Evolutionary conservation across 2,888 invertebrate genomes (phyloP).

Genomic region (Neuroscelio doddi): DNA sequence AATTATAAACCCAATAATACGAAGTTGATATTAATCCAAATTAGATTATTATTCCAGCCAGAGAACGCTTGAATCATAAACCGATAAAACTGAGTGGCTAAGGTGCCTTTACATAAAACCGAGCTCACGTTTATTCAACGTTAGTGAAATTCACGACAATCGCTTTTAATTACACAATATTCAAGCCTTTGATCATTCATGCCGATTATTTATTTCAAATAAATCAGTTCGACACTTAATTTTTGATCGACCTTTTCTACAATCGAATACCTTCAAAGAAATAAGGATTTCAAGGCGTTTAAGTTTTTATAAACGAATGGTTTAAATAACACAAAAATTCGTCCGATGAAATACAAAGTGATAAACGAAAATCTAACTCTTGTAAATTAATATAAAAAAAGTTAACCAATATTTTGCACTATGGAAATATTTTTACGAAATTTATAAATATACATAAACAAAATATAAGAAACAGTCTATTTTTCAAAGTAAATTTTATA

Average conservation of each 20-base stretch:
- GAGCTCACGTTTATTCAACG: constrained; percentile 27
- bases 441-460: constrained; percentile 37
- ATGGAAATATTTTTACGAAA: constrained; percentile 42
- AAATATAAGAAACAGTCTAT: constrained; percentile 24
- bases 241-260: background rate
- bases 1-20: too few relatives aligned
- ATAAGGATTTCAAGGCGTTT: constrained; percentile 43
- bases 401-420: constrained; percentile 25
- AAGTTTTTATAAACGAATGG: constrained; percentile 18
- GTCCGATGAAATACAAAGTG: constrained; percentile 27
- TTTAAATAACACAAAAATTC: constrained; percentile 27
- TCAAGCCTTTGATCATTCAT: constrained; percentile 16
- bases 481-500: constrained; percentile 43
- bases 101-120: constrained; percentile 16
- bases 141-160: constrained; percentile 33
- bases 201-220: too few relatives aligned
- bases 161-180: constrained; percentile 26
- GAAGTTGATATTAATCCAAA: too few relatives aligned
- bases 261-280: constrained; percentile 22
- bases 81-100: constrained; percentile 25
- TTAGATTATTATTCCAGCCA: constrained; percentile 27
- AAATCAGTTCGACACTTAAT: too few relatives aligned
- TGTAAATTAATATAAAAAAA: background rate
- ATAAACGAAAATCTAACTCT: constrained; percentile 1
- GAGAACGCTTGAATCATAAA: constrained; percentile 22